Percentiles rank a stretch among this genome's conserved stretches.
phyloP scores from a whole-genome alignment of 2,797 vertebrate genomes.

The Tragopan temminckii region DNA sequence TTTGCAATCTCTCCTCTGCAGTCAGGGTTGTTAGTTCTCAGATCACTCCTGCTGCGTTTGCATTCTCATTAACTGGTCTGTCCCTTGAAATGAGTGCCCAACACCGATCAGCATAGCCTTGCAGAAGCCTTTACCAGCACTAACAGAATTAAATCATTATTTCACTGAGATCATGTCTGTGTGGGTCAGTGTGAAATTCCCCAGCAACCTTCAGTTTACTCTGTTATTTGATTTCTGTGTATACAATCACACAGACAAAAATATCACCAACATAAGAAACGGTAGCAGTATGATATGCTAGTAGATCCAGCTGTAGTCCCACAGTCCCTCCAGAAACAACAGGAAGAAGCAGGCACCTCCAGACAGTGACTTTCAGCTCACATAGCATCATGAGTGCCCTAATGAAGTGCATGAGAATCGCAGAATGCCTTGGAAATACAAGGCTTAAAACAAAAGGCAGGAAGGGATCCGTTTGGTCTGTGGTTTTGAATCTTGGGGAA shows the following conservation, averaged over 20 bases:
- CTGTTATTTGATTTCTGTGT: background rate
- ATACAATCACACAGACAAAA: background rate
- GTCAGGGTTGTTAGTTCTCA: background rate
- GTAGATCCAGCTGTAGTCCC: background rate
- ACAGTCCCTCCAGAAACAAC: background rate
- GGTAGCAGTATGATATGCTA: background rate
- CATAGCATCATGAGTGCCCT: background rate
- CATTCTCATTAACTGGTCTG: rapidly evolving
- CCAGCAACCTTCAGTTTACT: background rate
- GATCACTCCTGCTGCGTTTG: background rate
- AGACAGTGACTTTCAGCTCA: background rate
- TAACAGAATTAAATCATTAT: background rate
- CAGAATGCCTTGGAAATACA: background rate
- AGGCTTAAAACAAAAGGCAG: background rate
- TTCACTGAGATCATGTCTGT: background rate
- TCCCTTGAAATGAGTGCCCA: background rate
- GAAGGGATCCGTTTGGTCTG: background rate
- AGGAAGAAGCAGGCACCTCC: background rate
- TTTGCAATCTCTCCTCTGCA: background rate
- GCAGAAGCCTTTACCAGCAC: background rate
- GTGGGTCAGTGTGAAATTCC: background rate
- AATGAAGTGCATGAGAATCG: background rate
- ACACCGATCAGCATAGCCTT: background rate
- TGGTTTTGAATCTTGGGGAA: background rate
- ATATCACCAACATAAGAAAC: background rate